Base-by-base conservation (phyloP, 2,113 vertebrate genomes). In the Ia io region DNA sequence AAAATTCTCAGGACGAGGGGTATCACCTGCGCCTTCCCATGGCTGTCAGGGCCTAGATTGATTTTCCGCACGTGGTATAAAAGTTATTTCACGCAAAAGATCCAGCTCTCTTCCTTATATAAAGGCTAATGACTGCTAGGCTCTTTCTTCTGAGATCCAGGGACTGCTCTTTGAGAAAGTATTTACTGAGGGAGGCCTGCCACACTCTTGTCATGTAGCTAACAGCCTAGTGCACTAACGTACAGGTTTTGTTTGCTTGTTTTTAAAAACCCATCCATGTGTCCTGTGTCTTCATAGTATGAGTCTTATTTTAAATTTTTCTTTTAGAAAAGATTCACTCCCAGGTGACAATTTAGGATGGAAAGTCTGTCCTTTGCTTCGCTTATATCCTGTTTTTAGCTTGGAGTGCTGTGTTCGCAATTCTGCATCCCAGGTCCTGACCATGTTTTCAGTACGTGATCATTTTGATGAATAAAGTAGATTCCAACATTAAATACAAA, bases 391-490 rank as follows among this genome's bases (percentile, higher is more conserved):
- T 71, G 59, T 61, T 86, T 94, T 85, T 44, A 47, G 69, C 42
- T 69, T 71, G 83, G 69, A 93, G 70, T 65, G 56, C 40, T 14
- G 37, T 28, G 56, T 40, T 70, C 51, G 16, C 20, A 47, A n/a
- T 67, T 76, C 67, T 87, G 80, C 42, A 35, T 51, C 35, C 59
- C 20, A 3, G 14, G 53, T 80, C 86, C 87, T 51, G 53, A n/a
- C 56, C 28, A n/a, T 63, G 79, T 65, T 79, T 93, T 91, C 51
- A 79, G 76, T 80, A 79, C 56, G 40, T 35, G 42, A 76, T 71
- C 82, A 40, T 95, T 82, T 82, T 77, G 79, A 94, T 61, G 59
- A 85, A 25, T 44, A 86, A 61, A 59, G 83, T 49, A 49, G 93
- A 93, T 77, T 88, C 25, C 25, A 49, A 59, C 65, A 85, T 84